Evolutionary conservation across 2,888 invertebrate genomes (phyloP).

Genomic region (Gastrophysa polygoni): DNA sequence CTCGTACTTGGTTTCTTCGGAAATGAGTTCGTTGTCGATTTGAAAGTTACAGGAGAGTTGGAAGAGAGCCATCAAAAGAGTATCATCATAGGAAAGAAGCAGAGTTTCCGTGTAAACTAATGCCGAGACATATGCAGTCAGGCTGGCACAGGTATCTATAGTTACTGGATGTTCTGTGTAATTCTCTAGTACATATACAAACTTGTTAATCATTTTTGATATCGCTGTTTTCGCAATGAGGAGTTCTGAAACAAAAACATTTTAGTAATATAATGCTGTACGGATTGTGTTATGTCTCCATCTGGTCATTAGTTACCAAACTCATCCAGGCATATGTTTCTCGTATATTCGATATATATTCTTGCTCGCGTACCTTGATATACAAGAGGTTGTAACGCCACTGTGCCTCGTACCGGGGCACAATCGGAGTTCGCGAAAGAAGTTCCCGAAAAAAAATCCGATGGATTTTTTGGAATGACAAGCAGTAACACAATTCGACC

Average conservation of each 20-base stretch:
- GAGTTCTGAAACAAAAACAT: slow-evolving; percentile 55
- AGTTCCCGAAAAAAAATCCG: too few species aligned
- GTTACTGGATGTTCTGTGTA: slow-evolving; percentile 47
- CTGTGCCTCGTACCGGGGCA: too few species aligned
- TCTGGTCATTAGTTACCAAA: too few species aligned
- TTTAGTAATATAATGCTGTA: too few species aligned
- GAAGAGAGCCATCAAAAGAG: slow-evolving; percentile 60
- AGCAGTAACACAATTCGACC: too few species aligned
- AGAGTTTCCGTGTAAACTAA: slow-evolving; percentile 60
- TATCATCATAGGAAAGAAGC: slow-evolving; percentile 53
- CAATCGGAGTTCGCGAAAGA: too few species aligned
- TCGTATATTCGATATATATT: too few species aligned
- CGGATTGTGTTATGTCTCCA: too few species aligned
- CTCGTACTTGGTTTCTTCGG: slow-evolving; percentile 63
- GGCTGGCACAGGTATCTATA: slow-evolving; percentile 61
- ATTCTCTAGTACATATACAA: slow-evolving; percentile 53
- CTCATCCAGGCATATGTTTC: too few species aligned
- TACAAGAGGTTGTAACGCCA: too few species aligned
- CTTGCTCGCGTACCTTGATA: too few species aligned
- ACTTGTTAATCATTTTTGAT: slow-evolving; percentile 54
- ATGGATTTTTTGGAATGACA: too few species aligned
- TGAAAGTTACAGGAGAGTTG: slow-evolving; percentile 57
- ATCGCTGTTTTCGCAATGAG: slow-evolving; percentile 56
- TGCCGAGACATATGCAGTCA: slow-evolving; percentile 62
- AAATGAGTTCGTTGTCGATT: slow-evolving; percentile 52